These are phyloP conservation scores for Pristionchus pacificus DNA, from an alignment of 1,140 invertebrate genomes.

Conservation along the genomic window DNA sequence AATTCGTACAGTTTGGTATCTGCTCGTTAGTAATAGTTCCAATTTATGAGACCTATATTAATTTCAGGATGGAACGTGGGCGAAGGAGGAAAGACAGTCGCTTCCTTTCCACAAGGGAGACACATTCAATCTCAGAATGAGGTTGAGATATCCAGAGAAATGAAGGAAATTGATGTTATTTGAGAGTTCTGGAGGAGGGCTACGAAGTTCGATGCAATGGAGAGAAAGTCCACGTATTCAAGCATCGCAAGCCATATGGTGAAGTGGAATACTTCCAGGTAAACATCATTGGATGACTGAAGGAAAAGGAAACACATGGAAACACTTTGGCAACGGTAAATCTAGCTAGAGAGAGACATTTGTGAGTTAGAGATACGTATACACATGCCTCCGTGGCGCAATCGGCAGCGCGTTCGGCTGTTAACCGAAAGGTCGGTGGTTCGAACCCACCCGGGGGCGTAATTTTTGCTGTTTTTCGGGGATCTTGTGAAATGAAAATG, in stretches of 20 bases:
- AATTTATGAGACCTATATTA: no score
- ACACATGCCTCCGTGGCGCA: conserved; percentile 35
- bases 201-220: conserved; percentile 26
- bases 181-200: conserved; percentile 23
- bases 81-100: conserved; percentile 32
- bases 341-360: no score
- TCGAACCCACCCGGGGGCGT: conserved; percentile 55
- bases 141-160: neutral
- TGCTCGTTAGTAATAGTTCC: neutral
- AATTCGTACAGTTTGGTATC: no score
- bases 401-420: conserved; percentile 52
- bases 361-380: no score
- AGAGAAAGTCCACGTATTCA: conserved; percentile 40
- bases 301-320: no score
- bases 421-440: conserved; percentile 58
- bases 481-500: no score
- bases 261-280: conserved; percentile 29
- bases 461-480: no score
- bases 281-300: conserved; percentile 28
- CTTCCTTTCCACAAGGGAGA: conserved; percentile 31
- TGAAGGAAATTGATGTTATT: neutral
- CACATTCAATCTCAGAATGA: conserved; percentile 33
- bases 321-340: no score
- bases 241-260: conserved; percentile 31
- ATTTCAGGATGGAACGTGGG: conserved; percentile 32